Base-by-base conservation (phyloP, 2,888 invertebrate species). In the Microctonus brassicae region DNA sequence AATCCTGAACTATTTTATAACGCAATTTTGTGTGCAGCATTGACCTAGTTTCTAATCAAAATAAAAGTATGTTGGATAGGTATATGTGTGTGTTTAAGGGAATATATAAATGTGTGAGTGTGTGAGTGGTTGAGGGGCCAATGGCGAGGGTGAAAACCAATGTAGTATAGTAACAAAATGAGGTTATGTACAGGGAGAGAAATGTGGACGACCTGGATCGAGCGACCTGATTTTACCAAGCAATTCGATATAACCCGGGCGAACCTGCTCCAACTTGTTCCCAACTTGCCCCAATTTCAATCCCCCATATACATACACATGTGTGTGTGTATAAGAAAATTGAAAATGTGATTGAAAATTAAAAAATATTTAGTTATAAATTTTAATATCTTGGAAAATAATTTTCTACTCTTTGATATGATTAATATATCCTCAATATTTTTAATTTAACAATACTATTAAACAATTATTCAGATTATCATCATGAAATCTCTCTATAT, bases 181-280 rank as follows among this genome's bases (percentile, higher is more conserved):
- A 29, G 66, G 67, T 55, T 42, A 55, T 39, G 22, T 33, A 63
- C 52, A 55, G 61, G 70, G 39, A 22, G 52, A 17, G 26, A 20
- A 22, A 24, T n/a, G 52, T 69, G 76, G 79, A 65, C 79, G 80
- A 80, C 85, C 86, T 85, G 81, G 84, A 86, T 86, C 85, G 86
- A 86, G 84, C 86, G 85, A 81, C 86, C 85, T 70, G 80, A 84
- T 86, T 86, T 80, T 75, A 76, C 33, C 53, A 33, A 17, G 65
- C 42, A 34, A 11, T 22, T 26, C 52, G 29, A 34, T 66, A 52
- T 17, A 62, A 65, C 66, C 70, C 64, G 79, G 79, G 77, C 79
- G 79, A 80, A 83, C 81, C 83, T 84, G 78, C 70, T 72, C 71
- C 66, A 26, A 26, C 36, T 11, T 73, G 80, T 76, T 80, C 79